These are phyloP conservation scores for Triplophysa bombifrons DNA, from an alignment of 2,797 vertebrate species.

Conservation along the genomic window DNA sequence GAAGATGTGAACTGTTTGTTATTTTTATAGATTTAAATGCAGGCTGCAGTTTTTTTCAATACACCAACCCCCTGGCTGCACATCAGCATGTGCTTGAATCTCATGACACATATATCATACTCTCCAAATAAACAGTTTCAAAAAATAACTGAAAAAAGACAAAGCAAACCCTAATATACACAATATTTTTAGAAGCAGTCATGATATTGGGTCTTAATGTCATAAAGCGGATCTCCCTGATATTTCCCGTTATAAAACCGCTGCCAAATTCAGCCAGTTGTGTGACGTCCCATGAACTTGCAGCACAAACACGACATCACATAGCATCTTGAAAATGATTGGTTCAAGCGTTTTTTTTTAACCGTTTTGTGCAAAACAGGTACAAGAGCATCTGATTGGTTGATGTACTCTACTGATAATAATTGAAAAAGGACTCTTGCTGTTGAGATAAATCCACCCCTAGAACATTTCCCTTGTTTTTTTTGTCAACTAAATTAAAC, in stretches of 20 bases:
- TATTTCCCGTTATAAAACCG: not conserved
- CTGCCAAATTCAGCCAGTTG: not conserved
- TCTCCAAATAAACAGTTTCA: constrained; percentile 16
- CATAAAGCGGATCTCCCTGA: constrained; percentile 16
- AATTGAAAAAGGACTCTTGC: not conserved
- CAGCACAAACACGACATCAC: not conserved
- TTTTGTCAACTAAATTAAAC: not conserved
- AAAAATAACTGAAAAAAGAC: constrained; percentile 8
- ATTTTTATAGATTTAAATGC: constrained; percentile 8
- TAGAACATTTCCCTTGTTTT: not conserved
- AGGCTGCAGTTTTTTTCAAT: constrained; percentile 7
- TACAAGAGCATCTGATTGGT: constrained; percentile 1
- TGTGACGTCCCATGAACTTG: not conserved
- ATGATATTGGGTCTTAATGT: constrained; percentile 11
- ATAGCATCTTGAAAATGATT: not conserved
- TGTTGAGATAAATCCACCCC: not conserved
- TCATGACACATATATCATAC: constrained; percentile 31
- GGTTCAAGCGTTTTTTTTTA: not conserved
- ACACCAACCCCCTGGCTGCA: constrained; percentile 2
- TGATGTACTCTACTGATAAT: constrained; percentile 8
- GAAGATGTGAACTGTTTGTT: not conserved
- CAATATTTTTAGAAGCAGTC: not conserved
- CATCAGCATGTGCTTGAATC: constrained; percentile 17
- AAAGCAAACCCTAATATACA: constrained; percentile 11
- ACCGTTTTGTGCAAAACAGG: not conserved